phyloP scores from a whole-genome alignment of 2,888 invertebrate species.

The Mesorhabditis spiculigera region DNA sequence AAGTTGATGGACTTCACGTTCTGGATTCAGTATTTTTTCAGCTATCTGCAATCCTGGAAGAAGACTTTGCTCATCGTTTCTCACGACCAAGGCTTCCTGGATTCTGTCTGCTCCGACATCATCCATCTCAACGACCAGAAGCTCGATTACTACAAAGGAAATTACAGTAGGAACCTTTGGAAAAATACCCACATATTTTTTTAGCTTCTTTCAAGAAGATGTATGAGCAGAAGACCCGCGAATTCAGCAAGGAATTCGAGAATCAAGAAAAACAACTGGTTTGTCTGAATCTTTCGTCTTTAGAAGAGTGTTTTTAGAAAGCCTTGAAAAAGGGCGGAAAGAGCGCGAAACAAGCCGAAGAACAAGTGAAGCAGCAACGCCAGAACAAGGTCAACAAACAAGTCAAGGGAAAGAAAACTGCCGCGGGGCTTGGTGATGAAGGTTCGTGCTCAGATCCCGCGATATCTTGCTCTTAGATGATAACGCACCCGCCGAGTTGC shows the following conservation, averaged over 20 bases:
- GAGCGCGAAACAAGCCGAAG: conserved; percentile 82
- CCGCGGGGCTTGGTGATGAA: conserved; percentile 26
- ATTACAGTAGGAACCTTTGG: conserved; percentile 68
- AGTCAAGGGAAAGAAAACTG: conserved; percentile 24
- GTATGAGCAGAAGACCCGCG: conserved; percentile 89
- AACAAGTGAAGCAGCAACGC: conserved; percentile 35
- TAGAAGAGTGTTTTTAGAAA: conserved; percentile 63
- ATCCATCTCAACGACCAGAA: conserved; percentile 93
- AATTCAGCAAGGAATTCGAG: conserved; percentile 92
- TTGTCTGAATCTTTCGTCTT: neutral
- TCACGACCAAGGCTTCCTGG: conserved; percentile 98
- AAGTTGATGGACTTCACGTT: conserved; percentile 69
- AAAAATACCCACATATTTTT: conserved; percentile 14
- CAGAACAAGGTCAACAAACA: conserved; percentile 32
- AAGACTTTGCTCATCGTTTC: conserved; percentile 96
- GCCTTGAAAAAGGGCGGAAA: conserved; percentile 93
- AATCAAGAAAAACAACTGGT: conserved; percentile 89
- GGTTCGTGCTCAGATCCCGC: conserved; percentile 12
- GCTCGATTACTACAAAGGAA: conserved; percentile 92
- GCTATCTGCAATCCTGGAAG: conserved; percentile 95
- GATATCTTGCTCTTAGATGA: conserved; percentile 65
- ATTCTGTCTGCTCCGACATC: conserved; percentile 98
- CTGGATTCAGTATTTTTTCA: conserved; percentile 58
- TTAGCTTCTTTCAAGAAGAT: conserved; percentile 84
- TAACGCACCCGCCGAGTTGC: conserved; percentile 75